Percentiles rank a stretch among this genome's conserved stretches.
These are phyloP conservation scores for Columbina picui DNA, from an alignment of 2,113 vertebrate genomes.

Conservation along the genomic window DNA sequence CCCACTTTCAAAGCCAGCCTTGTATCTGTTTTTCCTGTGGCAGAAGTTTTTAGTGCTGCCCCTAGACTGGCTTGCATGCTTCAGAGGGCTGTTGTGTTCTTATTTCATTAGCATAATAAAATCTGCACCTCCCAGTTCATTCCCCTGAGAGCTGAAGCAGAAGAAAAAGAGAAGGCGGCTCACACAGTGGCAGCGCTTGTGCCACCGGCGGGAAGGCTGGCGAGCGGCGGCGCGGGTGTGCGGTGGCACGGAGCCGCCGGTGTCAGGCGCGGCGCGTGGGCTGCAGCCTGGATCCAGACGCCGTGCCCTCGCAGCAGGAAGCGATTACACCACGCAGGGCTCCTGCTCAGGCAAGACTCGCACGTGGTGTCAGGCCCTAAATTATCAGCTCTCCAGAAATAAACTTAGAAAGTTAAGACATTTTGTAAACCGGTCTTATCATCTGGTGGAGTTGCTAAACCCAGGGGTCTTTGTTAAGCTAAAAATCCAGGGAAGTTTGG, in stretches of 20 bases:
- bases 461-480: not conserved
- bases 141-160: not conserved
- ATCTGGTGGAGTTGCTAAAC: not conserved
- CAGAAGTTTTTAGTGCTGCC: constrained; percentile 41
- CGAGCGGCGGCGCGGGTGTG: no score
- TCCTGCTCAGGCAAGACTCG: constrained; percentile 30
- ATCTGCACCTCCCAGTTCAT: constrained; percentile 31
- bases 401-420: not conserved
- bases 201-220: no score
- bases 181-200: not conserved
- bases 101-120: constrained; percentile 38
- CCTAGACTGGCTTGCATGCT: not conserved
- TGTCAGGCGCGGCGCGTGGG: not conserved
- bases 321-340: not conserved
- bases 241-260: not conserved
- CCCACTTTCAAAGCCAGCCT: constrained; percentile 50
- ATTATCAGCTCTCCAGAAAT: constrained; percentile 16
- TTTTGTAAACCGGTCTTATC: not conserved
- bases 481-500: not conserved
- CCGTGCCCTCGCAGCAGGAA: constrained; percentile 2
- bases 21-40: constrained; percentile 59
- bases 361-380: not conserved
- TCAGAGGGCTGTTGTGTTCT: constrained; percentile 13
- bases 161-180: not conserved
- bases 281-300: not conserved